Percentiles rank a stretch among this genome's conserved stretches.
These are phyloP conservation scores for Nycticryphes semicollaris DNA, from an alignment of 2,113 vertebrate genomes.

Conservation along the genomic window DNA sequence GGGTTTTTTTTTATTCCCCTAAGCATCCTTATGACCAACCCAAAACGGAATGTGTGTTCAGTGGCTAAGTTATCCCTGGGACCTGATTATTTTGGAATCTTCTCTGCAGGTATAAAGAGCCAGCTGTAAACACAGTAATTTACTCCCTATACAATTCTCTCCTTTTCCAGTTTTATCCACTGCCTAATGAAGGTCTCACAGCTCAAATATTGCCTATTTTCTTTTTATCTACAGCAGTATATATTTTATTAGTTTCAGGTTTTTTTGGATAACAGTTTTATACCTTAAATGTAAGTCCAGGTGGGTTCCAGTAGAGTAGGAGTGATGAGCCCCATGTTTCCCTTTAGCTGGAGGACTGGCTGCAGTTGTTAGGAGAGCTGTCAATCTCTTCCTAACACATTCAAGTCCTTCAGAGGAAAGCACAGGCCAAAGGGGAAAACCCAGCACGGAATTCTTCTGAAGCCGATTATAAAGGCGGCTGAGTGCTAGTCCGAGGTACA, in stretches of 20 bases:
- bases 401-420: constrained; percentile 41
- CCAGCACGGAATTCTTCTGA: constrained; percentile 31
- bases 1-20: background rate
- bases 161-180: background rate
- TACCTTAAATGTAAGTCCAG: constrained; percentile 5
- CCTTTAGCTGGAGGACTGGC: background rate
- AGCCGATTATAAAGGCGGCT: constrained; percentile 3
- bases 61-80: background rate
- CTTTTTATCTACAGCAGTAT: constrained; percentile 9
- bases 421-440: constrained; percentile 36
- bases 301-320: background rate
- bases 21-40: background rate
- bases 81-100: constrained; percentile 25
- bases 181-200: constrained; percentile 14
- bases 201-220: background rate
- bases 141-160: background rate
- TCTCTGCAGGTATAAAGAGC: constrained; percentile 7
- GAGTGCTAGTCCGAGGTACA: constrained; percentile 37
- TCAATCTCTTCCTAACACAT: constrained; percentile 51
- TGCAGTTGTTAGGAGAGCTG: constrained; percentile 29
- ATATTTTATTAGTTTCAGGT: constrained; percentile 12
- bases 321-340: constrained; percentile 16
- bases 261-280: constrained; percentile 23
- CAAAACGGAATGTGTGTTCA: background rate
- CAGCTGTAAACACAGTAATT: constrained; percentile 33